A percentile compares a stretch with the other conserved stretches of the same genome.
phyloP scores from a whole-genome alignment of 2,888 invertebrate genomes.

The Callyntrura sp. region DNA sequence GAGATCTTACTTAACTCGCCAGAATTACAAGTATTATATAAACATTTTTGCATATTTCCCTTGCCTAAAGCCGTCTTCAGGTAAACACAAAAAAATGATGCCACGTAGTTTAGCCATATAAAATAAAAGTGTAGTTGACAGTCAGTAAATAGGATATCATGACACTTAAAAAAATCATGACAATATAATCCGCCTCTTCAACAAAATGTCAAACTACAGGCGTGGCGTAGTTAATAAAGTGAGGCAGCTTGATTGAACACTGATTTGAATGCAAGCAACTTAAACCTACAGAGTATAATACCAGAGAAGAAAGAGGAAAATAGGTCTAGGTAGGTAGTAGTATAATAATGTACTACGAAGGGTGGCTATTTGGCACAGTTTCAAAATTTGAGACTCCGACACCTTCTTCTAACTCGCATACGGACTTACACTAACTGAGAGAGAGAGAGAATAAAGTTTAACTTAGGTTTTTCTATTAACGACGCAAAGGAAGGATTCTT shows the following conservation, averaged over 20 bases:
- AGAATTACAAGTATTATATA: no score
- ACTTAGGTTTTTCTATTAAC: conserved; percentile 37
- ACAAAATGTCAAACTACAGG: not conserved
- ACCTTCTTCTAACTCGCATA: conserved; percentile 43
- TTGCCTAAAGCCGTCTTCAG: conserved; percentile 18
- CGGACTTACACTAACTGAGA: not conserved
- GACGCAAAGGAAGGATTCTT: not conserved
- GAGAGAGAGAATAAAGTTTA: conserved; percentile 18
- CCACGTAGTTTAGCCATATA: no score
- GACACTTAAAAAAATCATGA: not conserved
- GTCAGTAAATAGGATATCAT: not conserved
- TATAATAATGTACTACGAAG: conserved; percentile 33
- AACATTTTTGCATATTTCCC: not conserved
- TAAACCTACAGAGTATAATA: not conserved
- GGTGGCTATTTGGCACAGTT: conserved; percentile 60
- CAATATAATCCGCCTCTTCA: conserved; percentile 27
- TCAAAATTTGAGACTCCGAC: conserved; percentile 54
- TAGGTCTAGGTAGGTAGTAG: conserved; percentile 70
- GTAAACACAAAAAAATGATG: not conserved
- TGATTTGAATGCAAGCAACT: conserved; percentile 12
- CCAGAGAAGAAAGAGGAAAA: conserved; percentile 13
- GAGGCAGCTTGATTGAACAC: conserved; percentile 33
- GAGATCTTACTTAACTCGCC: conserved; percentile 21
- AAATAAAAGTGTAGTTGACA: conserved; percentile 12
- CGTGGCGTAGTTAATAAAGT: not conserved